Conservation (phyloP, 1,140 invertebrate species). For the Octopus bimaculoides region DNA sequence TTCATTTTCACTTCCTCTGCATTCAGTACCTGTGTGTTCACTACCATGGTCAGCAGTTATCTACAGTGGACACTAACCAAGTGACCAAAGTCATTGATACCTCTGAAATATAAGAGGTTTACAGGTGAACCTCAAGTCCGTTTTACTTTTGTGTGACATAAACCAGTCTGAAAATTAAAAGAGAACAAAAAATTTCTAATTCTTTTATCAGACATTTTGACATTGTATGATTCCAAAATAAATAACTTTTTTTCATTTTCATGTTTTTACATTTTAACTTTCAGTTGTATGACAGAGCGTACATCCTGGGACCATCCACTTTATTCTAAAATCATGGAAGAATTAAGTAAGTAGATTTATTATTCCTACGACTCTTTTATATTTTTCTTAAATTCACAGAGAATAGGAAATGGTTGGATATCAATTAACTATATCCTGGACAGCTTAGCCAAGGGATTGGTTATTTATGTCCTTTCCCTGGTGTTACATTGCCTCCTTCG, state of each 20-base stretch:
- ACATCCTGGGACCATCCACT: conserved; percentile 55
- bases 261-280: conserved; percentile 20
- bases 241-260: not conserved
- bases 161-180: not conserved
- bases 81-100: not conserved
- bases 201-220: not conserved
- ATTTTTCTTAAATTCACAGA: not conserved
- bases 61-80: no score
- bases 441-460: not conserved
- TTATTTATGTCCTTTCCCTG: not conserved
- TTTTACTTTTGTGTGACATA: not conserved
- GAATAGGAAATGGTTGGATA: not conserved
- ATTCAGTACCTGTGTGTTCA: no score
- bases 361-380: not conserved
- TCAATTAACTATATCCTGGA: not conserved
- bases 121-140: not conserved
- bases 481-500: not conserved
- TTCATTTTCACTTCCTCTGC: no score
- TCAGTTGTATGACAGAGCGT: conserved; percentile 45
- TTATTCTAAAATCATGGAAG: conserved; percentile 41
- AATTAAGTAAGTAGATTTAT: conserved; percentile 35
- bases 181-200: not conserved
- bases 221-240: not conserved
- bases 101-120: not conserved
- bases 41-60: no score